Conservation (phyloP, 2,113 vertebrate genomes). For the Megaleporinus macrocephalus region DNA sequence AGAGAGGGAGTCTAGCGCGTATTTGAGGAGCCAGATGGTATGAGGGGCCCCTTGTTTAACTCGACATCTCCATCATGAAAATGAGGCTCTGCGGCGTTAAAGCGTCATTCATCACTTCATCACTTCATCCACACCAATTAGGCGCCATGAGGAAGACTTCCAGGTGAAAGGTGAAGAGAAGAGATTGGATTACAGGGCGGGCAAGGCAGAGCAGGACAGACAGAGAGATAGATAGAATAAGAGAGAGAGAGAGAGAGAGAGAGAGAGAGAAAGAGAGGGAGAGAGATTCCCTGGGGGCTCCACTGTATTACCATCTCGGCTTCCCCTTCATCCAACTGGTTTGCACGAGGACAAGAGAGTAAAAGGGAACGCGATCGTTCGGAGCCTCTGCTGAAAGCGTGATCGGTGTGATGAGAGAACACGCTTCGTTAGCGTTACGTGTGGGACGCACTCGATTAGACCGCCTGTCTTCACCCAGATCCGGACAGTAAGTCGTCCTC, state of each 20-base stretch:
- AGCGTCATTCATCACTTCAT: slow-evolving; percentile 1
- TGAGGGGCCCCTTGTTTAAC: slow-evolving; percentile 46
- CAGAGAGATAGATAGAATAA: neutral
- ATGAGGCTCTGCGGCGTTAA: slow-evolving; percentile 27
- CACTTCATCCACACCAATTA: slow-evolving; percentile 32
- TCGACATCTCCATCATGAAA: slow-evolving; percentile 45
- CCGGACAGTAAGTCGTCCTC: too few species aligned
- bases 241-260: neutral
- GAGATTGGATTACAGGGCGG: slow-evolving; percentile 24
- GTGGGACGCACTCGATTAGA: too few species aligned
- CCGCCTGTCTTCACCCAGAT: too few species aligned
- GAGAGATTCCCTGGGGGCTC: slow-evolving; percentile 32
- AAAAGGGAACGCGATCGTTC: neutral
- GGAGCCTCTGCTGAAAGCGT: too few species aligned
- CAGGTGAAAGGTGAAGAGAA: slow-evolving; percentile 28
- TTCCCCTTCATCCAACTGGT: slow-evolving; percentile 44
- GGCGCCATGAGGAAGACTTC: neutral
- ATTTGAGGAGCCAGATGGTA: slow-evolving; percentile 52
- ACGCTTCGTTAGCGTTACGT: too few species aligned
- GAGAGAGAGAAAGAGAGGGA: neutral
- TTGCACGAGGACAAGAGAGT: slow-evolving; percentile 13
- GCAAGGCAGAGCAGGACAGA: neutral
- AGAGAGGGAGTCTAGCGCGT: neutral
- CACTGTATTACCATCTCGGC: slow-evolving; percentile 45
- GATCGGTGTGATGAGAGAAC: too few species aligned